Evolutionary conservation across 2,113 vertebrate species (phyloP).

Genomic region (Cyanoramphus novaezelandiae): DNA sequence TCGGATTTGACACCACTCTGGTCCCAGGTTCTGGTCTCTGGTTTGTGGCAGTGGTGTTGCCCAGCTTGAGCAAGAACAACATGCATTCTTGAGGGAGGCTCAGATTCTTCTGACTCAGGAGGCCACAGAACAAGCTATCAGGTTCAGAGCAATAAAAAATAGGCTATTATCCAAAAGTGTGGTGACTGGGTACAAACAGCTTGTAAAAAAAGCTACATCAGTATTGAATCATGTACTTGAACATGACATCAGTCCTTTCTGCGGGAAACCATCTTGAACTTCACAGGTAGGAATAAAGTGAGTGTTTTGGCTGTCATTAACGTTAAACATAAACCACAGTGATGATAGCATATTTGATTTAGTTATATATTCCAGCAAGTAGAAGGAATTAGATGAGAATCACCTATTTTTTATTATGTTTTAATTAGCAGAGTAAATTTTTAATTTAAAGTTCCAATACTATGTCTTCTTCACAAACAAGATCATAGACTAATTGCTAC

Average conservation of each 20-base stretch:
- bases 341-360: not conserved
- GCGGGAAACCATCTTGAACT: not conserved
- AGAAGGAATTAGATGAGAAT: not conserved
- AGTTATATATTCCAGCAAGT: not conserved
- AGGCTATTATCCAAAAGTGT: not conserved
- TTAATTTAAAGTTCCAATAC: not conserved
- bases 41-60: rapidly evolving
- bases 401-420: not conserved
- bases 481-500: not conserved
- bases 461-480: not conserved
- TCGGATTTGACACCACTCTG: not conserved
- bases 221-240: not conserved
- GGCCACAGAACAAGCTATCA: not conserved
- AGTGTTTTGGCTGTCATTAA: not conserved
- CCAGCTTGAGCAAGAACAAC: not conserved
- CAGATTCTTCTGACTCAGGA: not conserved
- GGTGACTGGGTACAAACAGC: not conserved
- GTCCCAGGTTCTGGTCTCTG: not conserved
- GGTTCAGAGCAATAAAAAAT: not conserved
- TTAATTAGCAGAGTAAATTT: not conserved
- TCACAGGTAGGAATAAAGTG: not conserved
- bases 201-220: not conserved
- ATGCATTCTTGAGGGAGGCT: not conserved
- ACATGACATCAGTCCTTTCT: not conserved
- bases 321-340: not conserved